These are phyloP conservation scores for Scalopus aquaticus DNA, from an alignment of 2,113 vertebrate genomes.

Conservation along the genomic window DNA sequence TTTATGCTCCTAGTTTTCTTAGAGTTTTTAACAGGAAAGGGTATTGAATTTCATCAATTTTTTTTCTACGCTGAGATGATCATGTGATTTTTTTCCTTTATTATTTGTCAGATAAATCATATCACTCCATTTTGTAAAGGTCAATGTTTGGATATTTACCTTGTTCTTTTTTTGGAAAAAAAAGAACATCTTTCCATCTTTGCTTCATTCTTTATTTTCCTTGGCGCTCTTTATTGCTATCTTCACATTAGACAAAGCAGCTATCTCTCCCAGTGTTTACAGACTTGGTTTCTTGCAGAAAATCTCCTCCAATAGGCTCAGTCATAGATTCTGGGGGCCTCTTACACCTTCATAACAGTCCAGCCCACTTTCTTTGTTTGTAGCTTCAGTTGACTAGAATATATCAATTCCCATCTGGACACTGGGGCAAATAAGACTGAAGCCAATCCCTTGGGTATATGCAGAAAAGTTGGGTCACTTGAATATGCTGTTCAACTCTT, in stretches of 20 bases:
- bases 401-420: not conserved
- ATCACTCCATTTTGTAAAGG: not conserved
- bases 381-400: not conserved
- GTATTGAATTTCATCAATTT: not conserved
- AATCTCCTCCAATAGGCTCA: not conserved
- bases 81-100: not conserved
- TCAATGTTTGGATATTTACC: not conserved
- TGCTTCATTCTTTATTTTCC: not conserved
- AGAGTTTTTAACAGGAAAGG: not conserved
- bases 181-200: too few relatives aligned
- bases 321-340: not conserved
- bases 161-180: not conserved
- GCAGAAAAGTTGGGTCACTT: not conserved
- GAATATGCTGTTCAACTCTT: not conserved
- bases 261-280: not conserved
- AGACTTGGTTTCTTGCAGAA: not conserved
- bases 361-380: not conserved
- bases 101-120: not conserved
- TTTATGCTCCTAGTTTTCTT: not conserved
- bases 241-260: not conserved
- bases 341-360: not conserved
- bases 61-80: not conserved
- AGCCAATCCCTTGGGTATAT: not conserved
- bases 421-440: not conserved
- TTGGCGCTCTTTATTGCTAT: not conserved